A percentile compares a stretch with the other conserved stretches of the same genome.
These are phyloP conservation scores for Meloe dianella DNA, from an alignment of 2,888 invertebrate genomes.

Conservation along the genomic window DNA sequence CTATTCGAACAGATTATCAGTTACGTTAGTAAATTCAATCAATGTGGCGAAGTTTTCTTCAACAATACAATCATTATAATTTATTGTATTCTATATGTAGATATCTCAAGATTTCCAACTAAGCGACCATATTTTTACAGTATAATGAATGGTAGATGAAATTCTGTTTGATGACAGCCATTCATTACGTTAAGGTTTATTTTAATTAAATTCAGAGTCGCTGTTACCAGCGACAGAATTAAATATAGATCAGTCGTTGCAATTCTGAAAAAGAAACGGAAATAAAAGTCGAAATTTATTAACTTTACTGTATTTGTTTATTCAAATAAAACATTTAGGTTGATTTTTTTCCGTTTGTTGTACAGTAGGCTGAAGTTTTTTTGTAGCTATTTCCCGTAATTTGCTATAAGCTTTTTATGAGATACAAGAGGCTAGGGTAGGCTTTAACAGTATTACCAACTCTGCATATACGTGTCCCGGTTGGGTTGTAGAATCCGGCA, in stretches of 20 bases:
- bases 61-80: slow-evolving; percentile 10
- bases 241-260: not conserved
- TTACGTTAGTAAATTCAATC: slow-evolving; percentile 27
- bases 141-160: not conserved
- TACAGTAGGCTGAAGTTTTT: slow-evolving; percentile 13
- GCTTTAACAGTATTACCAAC: slow-evolving; percentile 48
- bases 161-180: not conserved
- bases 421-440: slow-evolving; percentile 35
- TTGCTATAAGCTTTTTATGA: slow-evolving; percentile 39
- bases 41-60: slow-evolving; percentile 14
- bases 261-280: not conserved
- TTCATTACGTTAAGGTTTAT: not conserved
- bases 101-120: not conserved
- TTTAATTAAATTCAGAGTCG: not conserved
- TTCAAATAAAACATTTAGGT: slow-evolving; percentile 16
- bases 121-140: not conserved
- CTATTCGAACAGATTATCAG: slow-evolving; percentile 26
- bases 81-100: slow-evolving; percentile 6
- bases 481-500: slow-evolving; percentile 43
- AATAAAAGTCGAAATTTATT: not conserved
- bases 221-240: not conserved
- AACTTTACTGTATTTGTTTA: slow-evolving; percentile 12
- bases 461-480: slow-evolving; percentile 49
- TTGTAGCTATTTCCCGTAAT: slow-evolving; percentile 25
- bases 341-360: slow-evolving; percentile 17